Conservation (phyloP, 2,888 invertebrate species). For the Lymantria monacha region DNA sequence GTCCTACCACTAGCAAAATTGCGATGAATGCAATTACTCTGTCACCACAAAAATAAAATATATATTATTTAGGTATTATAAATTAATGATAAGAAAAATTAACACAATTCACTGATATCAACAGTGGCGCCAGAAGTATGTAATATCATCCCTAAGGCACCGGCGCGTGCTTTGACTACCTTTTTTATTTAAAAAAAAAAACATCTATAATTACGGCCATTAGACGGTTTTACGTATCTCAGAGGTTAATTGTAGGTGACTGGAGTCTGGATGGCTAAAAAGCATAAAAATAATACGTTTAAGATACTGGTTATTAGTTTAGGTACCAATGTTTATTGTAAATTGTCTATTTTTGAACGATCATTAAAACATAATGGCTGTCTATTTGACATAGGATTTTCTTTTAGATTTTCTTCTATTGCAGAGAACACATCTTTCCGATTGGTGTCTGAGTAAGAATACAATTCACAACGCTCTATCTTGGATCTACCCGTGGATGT, state of each 20-base stretch:
- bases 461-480: too few relatives aligned
- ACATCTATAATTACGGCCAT: conserved; percentile 70
- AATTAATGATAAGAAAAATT: not conserved
- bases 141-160: conserved; percentile 29
- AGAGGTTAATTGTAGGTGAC: conserved; percentile 71
- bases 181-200: conserved; percentile 55
- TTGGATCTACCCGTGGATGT: too few relatives aligned
- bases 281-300: conserved; percentile 2
- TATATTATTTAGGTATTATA: too few relatives aligned
- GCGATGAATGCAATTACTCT: too few relatives aligned
- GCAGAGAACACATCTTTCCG: too few relatives aligned
- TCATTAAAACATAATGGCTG: too few relatives aligned
- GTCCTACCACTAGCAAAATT: not conserved
- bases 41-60: too few relatives aligned
- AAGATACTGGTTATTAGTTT: not conserved
- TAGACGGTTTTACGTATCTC: conserved; percentile 67
- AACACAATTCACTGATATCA: not conserved
- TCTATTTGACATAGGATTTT: too few relatives aligned
- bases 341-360: too few relatives aligned
- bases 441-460: too few relatives aligned
- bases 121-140: conserved; percentile 30
- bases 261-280: conserved; percentile 21
- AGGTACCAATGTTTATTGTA: not conserved
- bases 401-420: too few relatives aligned
- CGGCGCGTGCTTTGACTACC: conserved; percentile 68